Evolutionary conservation across 2,797 vertebrate species (phyloP).

Genomic region (Pelobates cultripes): DNA sequence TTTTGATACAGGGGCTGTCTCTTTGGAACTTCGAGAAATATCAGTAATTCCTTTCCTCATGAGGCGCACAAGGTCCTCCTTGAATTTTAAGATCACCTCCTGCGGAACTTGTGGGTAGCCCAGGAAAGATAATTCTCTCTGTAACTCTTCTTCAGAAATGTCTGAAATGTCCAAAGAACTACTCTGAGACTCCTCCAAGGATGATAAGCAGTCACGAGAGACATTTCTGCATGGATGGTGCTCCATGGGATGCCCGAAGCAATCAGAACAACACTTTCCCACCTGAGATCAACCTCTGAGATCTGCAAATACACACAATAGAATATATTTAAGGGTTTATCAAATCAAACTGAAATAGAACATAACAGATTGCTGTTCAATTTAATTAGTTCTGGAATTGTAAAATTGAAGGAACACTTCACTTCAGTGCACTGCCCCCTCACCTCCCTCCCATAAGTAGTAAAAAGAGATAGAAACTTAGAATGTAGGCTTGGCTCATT

Average conservation of each 20-base stretch:
- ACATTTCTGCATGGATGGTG: background rate
- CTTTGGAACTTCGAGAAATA: background rate
- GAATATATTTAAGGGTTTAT: too few species aligned
- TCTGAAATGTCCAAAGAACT: background rate
- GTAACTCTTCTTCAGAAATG: conserved; percentile 36
- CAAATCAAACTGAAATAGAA: too few species aligned
- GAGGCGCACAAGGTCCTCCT: conserved; percentile 30
- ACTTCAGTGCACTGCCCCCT: too few species aligned
- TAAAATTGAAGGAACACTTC: too few species aligned
- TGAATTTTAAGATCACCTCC: conserved; percentile 27
- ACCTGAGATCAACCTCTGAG: too few species aligned
- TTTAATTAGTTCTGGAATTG: too few species aligned
- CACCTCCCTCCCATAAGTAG: too few species aligned
- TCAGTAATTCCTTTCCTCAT: conserved; percentile 1
- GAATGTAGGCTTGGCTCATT: too few species aligned
- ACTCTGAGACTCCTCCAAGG: background rate
- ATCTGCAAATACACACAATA: background rate
- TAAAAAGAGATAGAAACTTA: too few species aligned
- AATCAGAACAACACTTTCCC: background rate
- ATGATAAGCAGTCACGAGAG: background rate
- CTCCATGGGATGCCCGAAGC: background rate
- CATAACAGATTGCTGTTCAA: too few species aligned
- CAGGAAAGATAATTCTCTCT: conserved; percentile 25
- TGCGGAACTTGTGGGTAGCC: conserved; percentile 22
- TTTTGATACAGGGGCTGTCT: background rate